phyloP scores from a whole-genome alignment of 92 coral and sea anemone genomes.

The Ricordea florida region DNA sequence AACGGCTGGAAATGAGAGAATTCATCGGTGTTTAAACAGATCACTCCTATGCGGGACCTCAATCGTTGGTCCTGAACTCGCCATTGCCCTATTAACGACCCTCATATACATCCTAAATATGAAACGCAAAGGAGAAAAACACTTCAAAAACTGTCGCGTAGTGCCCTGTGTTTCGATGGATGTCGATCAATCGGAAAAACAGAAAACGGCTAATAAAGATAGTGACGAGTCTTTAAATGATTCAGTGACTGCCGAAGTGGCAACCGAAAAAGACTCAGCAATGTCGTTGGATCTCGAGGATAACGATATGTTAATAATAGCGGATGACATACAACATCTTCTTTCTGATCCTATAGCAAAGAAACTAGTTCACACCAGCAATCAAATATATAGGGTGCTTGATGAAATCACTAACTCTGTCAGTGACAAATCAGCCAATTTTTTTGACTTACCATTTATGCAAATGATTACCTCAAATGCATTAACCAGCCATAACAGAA shows the following conservation, averaged over 20 bases:
- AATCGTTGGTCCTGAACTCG: conserved; percentile 8
- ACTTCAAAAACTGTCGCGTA: background rate
- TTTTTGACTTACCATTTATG: conserved; percentile 1
- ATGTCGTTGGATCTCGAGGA: background rate
- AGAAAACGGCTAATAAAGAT: background rate
- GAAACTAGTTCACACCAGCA: background rate
- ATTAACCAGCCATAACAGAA: background rate
- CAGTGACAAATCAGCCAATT: background rate
- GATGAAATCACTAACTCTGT: background rate
- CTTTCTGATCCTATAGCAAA: background rate
- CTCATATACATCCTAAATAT: background rate
- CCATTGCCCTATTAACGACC: conserved; percentile 12
- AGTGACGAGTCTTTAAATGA: background rate
- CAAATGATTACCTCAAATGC: background rate
- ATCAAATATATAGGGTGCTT: background rate
- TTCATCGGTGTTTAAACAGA: conserved; percentile 1
- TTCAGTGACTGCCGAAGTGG: background rate
- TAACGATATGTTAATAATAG: background rate
- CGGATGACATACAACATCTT: background rate
- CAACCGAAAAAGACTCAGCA: background rate
- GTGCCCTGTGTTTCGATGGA: background rate
- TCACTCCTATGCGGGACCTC: conserved; percentile 18
- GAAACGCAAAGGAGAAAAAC: conserved; percentile 7
- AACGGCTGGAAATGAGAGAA: conserved; percentile 18
- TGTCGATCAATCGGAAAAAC: background rate